Conservation (phyloP, 2,888 invertebrate species). For the Philereme vetulata region DNA sequence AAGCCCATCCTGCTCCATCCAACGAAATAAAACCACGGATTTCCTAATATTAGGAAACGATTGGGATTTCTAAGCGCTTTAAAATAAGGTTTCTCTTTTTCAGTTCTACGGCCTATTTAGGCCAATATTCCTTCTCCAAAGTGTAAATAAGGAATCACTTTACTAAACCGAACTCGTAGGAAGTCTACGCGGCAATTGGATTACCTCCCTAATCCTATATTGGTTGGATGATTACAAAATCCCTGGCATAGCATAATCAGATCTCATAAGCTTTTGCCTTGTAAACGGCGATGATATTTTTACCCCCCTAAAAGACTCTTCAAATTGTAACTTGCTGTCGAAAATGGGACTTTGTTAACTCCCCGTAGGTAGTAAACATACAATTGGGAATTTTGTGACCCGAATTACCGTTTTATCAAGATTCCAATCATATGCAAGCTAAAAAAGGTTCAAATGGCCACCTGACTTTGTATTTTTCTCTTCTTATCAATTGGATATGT, state of each 20-base stretch:
- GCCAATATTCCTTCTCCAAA: slow-evolving; percentile 32
- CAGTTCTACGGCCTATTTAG: not conserved
- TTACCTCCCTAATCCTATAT: slow-evolving; percentile 64
- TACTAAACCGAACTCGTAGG: slow-evolving; percentile 54
- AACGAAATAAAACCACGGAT: too few relatives aligned
- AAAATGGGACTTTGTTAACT: not conserved
- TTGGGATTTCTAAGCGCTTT: not conserved
- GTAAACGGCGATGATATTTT: slow-evolving; percentile 40
- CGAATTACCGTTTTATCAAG: not conserved
- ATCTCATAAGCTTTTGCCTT: slow-evolving; percentile 45
- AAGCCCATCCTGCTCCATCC: not conserved
- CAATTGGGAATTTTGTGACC: not conserved
- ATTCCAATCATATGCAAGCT: too few relatives aligned
- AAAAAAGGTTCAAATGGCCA: not conserved
- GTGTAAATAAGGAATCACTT: slow-evolving; percentile 49
- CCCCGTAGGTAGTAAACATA: not conserved
- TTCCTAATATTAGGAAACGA: not conserved
- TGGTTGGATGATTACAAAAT: slow-evolving; percentile 62
- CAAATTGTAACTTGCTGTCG: slow-evolving; percentile 12
- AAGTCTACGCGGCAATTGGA: slow-evolving; percentile 52
- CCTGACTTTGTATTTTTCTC: not conserved
- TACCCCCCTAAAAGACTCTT: slow-evolving; percentile 13
- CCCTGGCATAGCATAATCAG: slow-evolving; percentile 57
- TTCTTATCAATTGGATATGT: not conserved
- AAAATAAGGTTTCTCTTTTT: slow-evolving; percentile 14